Evolutionary conservation across 2,888 invertebrate genomes (phyloP).

Genomic region (Tipula confusa): DNA sequence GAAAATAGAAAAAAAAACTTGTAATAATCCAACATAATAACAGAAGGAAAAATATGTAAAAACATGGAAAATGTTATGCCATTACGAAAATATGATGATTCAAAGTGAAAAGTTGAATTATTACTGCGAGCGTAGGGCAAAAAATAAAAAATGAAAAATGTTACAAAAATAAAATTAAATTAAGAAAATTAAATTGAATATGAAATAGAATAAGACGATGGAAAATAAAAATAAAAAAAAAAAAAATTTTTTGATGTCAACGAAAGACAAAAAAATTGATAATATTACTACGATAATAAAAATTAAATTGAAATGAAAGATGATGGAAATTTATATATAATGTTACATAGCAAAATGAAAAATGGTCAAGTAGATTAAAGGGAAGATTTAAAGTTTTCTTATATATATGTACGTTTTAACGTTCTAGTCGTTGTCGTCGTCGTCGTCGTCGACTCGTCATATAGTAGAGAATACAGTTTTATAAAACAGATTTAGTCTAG

Average conservation of each 20-base stretch:
- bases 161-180: slow-evolving; percentile 25
- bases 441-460: not conserved
- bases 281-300: slow-evolving; percentile 20
- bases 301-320: slow-evolving; percentile 25
- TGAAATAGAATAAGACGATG: slow-evolving; percentile 25
- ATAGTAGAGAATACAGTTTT: not conserved
- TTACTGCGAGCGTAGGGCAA: not conserved
- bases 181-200: slow-evolving; percentile 25
- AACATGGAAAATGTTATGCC: slow-evolving; percentile 25
- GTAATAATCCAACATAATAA: not conserved
- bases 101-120: slow-evolving; percentile 25
- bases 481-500: not conserved
- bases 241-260: slow-evolving; percentile 25
- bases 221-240: not conserved
- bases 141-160: not conserved
- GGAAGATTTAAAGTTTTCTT: slow-evolving; percentile 5
- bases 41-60: not conserved
- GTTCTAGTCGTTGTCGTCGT: not conserved
- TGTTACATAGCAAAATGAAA: not conserved
- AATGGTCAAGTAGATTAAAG: slow-evolving; percentile 25
- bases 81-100: slow-evolving; percentile 20
- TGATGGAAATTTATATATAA: slow-evolving; percentile 25
- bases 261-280: slow-evolving; percentile 16
- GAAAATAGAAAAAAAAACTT: not conserved
- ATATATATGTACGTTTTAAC: not conserved